A percentile compares a stretch with the other conserved stretches of the same genome.
Evolutionary conservation across 2,888 invertebrate species (phyloP).

Genomic region (Malthinus seriepunctatus): DNA sequence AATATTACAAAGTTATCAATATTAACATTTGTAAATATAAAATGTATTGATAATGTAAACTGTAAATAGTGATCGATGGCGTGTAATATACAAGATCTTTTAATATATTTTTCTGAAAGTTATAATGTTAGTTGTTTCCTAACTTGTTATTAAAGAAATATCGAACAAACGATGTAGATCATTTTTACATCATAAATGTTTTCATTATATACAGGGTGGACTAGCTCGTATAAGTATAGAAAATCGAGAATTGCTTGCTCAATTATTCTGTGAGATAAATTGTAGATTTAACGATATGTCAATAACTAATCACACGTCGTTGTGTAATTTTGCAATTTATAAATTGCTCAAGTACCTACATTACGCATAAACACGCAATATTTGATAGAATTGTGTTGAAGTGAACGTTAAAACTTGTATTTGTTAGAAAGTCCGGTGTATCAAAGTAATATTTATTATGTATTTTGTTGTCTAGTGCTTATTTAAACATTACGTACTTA

Average conservation of each 20-base stretch:
- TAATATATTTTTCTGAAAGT: slow-evolving; percentile 6
- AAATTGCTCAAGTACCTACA: too few species aligned
- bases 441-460: background rate
- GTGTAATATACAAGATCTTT: slow-evolving; percentile 1
- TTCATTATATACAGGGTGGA: too few species aligned
- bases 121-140: slow-evolving; percentile 2
- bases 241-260: background rate
- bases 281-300: too few species aligned
- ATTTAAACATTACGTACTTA: slow-evolving; percentile 7
- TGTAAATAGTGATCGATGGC: slow-evolving; percentile 4
- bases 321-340: too few species aligned
- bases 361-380: too few species aligned
- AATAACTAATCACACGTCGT: too few species aligned
- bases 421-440: slow-evolving; percentile 3
- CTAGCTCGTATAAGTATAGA: too few species aligned
- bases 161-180: too few species aligned
- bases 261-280: background rate
- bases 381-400: background rate
- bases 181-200: background rate
- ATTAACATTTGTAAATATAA: slow-evolving; percentile 6
- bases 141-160: background rate
- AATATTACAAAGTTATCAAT: slow-evolving; percentile 2
- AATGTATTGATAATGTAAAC: slow-evolving; percentile 5
- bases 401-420: slow-evolving; percentile 1
- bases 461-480: too few species aligned